Base-by-base conservation (phyloP, 2,888 invertebrate species). In the Eupsilia transversa region DNA sequence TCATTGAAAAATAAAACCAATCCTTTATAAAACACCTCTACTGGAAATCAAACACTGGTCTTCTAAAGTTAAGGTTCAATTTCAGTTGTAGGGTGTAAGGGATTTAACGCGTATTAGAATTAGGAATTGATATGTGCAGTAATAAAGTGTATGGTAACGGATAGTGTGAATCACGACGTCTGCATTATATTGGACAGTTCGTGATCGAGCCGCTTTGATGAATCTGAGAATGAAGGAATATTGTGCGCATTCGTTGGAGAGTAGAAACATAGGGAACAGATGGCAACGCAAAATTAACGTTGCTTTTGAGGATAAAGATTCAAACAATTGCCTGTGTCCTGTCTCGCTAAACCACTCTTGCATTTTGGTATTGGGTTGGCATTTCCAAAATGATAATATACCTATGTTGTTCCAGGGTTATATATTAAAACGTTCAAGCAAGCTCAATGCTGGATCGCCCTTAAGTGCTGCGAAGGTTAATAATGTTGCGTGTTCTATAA, bases 91-190 rank as follows among this genome's bases (percentile, higher is more conserved):
- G 2, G 0, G 14, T 23, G 7, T 33, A 64, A 12, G 35, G 83
- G 83, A 89, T 89, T 88, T 83, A 87, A 79, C 74, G 84, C 86
- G 89, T 91, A 88, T 90, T 91, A 87, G 88, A 90, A 88, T 92
- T 85, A 79, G 82, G 77, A 43, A 69, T 72, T 69, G 68, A 80
- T 73, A 56, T 56, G 79, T 78, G 72, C 63, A 76, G 85, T 89
- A 87, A 90, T 91, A 91, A 90, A 89, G 82, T 84, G 89, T 91
- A 90, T 91, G 82, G 41, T 77, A 77, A 59, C 69, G 82, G 82
- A 84, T 84, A 84, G 89, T 90, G 91, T 87, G 86, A 88, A 91
- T 91, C 94, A 94, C 94, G 94, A 93, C 80, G 89, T 86, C 86
- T 91, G 89, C 89, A 91, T 92, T 92, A 91, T 85, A 87, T 86